phyloP scores from a whole-genome alignment of 2,888 invertebrate genomes.

The Ochropleura plecta region DNA sequence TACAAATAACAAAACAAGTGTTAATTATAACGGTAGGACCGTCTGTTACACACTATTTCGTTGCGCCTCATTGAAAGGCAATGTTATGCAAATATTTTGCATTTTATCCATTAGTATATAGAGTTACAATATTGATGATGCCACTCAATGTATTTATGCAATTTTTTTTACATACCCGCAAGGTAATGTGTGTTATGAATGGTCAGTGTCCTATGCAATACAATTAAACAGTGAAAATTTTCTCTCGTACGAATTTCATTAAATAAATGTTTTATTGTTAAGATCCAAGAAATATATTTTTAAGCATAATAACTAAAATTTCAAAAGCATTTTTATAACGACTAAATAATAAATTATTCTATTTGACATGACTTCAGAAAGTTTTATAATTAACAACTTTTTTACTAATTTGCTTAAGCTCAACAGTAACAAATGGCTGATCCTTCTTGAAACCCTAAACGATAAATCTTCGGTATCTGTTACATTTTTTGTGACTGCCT shows the following conservation, averaged over 20 bases:
- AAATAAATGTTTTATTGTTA: not conserved
- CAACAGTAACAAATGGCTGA: conserved; percentile 21
- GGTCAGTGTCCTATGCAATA: not conserved
- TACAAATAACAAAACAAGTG: no score
- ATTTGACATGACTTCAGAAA: conserved; percentile 3
- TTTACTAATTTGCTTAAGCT: not conserved
- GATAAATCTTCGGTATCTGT: conserved; percentile 43
- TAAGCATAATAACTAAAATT: not conserved
- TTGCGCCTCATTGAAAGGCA: not conserved
- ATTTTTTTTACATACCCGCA: not conserved
- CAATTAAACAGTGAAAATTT: no score
- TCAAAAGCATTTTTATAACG: not conserved
- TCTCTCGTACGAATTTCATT: not conserved
- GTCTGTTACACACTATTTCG: not conserved
- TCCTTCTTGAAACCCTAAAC: not conserved
- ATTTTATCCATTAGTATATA: not conserved
- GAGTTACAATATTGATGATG: not conserved
- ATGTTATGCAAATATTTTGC: not conserved
- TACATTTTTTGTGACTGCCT: conserved; percentile 29
- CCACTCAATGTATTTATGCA: not conserved
- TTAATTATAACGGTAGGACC: not conserved
- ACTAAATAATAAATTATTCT: not conserved
- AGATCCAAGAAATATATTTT: not conserved
- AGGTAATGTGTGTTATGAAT: not conserved
- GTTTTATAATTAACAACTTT: conserved; percentile 7